Evolutionary conservation across 1,140 invertebrate species (phyloP), one percentile per base, ranked within the genome.

Genomic region (Mercenaria mercenaria): DNA sequence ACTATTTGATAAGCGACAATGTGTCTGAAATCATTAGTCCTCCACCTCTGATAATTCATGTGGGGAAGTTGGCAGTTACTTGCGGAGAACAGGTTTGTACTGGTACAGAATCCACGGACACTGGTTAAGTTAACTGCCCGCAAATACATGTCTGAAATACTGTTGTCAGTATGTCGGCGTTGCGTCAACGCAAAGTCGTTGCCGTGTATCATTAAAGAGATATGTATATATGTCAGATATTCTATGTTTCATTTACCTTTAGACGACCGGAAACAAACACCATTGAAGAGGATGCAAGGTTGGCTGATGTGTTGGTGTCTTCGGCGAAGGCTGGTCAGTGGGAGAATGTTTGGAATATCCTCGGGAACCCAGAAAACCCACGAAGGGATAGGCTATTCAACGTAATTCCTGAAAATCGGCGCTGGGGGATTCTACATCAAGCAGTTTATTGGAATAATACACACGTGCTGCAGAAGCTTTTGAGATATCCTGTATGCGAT

Each of bases 401-500:
- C 50, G 47, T 61, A 8, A 87, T 87, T 34, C 84, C 84, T 15
- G 84, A 87, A 47, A 87, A 87, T 56, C 47, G 84, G 29, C 84
- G 84, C 13, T 87, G 84, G 84, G 84, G 84, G 59, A 29, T 87
- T 59, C 23, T 87, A n/a, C 84, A 87, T 34, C 84, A 87, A 34
- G 84, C 84, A 26, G 84, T 87, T 0, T 84, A 69, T 50, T 84
- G 81, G 81, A 84, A 37, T 4, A 37, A 84, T 0, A 15, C 8
- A 0, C 0, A 72, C n/a, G 20, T 84, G 26, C 8, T 84, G 26
- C 37, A n/a, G 43, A 84, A 50, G n/a, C 0, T 84, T 15, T 23
- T 84, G 20, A 43, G 52, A n/a, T 84, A 64, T 50, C 0, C 15
- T 20, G 64, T 39, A 10, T 87, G 84, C 29, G 84, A 87, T 74